These are phyloP conservation scores for Cyrtorhinus lividipennis DNA, from an alignment of 1,140 invertebrate genomes.

Conservation along the genomic window DNA sequence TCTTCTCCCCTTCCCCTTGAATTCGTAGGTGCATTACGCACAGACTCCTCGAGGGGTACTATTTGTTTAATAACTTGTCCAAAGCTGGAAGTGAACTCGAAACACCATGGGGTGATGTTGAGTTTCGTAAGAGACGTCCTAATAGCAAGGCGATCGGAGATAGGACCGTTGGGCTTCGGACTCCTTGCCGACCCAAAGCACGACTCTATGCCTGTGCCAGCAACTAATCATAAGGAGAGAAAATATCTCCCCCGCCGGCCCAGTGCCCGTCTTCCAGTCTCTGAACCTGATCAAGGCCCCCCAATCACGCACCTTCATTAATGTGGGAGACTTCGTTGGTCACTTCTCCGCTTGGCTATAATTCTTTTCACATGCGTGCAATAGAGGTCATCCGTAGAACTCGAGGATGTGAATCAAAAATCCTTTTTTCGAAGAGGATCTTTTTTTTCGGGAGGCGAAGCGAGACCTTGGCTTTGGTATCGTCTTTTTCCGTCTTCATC, in stretches of 20 bases:
- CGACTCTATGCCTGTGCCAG: neutral
- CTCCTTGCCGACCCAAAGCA: neutral
- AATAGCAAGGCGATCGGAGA: neutral
- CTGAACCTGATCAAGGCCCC: neutral
- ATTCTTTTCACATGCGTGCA: neutral
- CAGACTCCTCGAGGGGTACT: too few species aligned
- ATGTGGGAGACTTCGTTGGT: neutral
- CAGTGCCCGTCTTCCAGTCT: neutral
- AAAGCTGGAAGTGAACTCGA: too few species aligned
- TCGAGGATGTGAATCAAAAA: neutral
- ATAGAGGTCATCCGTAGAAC: neutral
- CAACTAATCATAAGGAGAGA: neutral
- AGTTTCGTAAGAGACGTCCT: too few species aligned
- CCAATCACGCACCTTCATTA: neutral
- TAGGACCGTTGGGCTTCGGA: neutral
- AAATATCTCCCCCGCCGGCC: neutral
- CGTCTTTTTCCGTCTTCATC: neutral
- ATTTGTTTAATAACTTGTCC: too few species aligned
- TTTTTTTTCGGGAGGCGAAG: neutral
- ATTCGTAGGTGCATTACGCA: too few species aligned
- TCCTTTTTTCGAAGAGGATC: neutral
- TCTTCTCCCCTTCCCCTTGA: too few species aligned
- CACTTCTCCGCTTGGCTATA: neutral
- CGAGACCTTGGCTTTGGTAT: neutral
- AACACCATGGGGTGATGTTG: too few species aligned